Conservation (phyloP, 2,113 vertebrate species). For the Terrapene triunguis region DNA sequence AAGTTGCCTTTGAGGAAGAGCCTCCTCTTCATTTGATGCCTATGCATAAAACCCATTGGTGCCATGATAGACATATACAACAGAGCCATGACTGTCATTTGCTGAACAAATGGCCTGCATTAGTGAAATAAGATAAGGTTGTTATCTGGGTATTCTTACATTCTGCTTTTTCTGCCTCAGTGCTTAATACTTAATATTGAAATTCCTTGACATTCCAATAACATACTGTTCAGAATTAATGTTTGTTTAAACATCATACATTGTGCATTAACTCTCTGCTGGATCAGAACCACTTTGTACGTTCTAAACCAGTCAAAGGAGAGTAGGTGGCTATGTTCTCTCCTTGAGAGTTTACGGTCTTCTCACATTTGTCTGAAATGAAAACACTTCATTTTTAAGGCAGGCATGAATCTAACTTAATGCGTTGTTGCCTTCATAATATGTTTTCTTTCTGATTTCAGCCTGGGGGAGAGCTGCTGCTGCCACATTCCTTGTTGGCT, state of each 20-base stretch:
- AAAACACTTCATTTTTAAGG: neutral
- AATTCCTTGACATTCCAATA: rapidly evolving
- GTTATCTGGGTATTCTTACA: neutral
- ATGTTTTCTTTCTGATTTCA: slow-evolving; percentile 44
- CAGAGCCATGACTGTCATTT: neutral
- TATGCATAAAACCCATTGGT: neutral
- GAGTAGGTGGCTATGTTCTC: neutral
- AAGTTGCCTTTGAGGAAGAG: neutral
- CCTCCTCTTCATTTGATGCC: neutral
- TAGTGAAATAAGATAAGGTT: neutral
- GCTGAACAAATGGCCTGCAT: neutral
- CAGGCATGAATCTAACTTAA: neutral
- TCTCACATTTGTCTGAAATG: neutral
- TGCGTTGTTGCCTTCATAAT: neutral
- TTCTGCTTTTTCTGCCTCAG: neutral
- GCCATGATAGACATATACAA: neutral
- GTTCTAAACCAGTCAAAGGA: neutral
- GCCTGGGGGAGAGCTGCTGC: slow-evolving; percentile 77
- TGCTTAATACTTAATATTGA: neutral
- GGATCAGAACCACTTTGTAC: neutral
- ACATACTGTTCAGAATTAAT: neutral
- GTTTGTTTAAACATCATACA: neutral
- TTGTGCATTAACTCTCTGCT: neutral
- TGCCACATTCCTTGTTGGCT: slow-evolving; percentile 69
- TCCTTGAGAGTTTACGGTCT: neutral